phyloP scores from a whole-genome alignment of 2,888 invertebrate species.

The Catocala sponsa region DNA sequence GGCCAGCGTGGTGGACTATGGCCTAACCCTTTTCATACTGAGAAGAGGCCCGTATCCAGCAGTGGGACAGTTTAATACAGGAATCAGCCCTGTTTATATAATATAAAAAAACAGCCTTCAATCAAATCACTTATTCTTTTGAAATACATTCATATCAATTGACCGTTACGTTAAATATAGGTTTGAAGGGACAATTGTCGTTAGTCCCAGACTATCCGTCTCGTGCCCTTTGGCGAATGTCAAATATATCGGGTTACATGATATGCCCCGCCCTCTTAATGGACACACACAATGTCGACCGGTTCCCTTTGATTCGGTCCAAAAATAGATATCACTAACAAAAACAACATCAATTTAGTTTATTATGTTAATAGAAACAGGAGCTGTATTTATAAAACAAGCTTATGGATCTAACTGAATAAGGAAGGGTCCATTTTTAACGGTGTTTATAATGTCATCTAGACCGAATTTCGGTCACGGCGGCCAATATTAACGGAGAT shows the following conservation, averaged over 20 bases:
- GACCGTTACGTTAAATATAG: conserved; percentile 4
- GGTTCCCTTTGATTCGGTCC: conserved; percentile 11
- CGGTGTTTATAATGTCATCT: background rate
- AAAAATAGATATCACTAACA: conserved; percentile 11
- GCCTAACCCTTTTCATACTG: too few relatives aligned
- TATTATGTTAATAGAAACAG: conserved; percentile 7
- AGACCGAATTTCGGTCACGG: too few relatives aligned
- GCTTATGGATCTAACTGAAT: background rate
- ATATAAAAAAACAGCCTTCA: too few relatives aligned
- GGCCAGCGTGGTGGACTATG: too few relatives aligned
- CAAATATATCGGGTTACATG: conserved; percentile 26
- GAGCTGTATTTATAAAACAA: background rate
- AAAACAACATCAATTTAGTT: conserved; percentile 13
- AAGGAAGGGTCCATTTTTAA: background rate
- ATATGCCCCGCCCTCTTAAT: conserved; percentile 12
- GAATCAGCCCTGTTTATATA: too few relatives aligned
- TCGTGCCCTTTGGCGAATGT: conserved; percentile 16
- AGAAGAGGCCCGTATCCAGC: too few relatives aligned
- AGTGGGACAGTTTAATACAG: too few relatives aligned
- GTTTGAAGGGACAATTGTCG: conserved; percentile 9
- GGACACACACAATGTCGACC: conserved; percentile 8
- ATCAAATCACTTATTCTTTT: too few relatives aligned
- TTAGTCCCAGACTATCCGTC: conserved; percentile 14
- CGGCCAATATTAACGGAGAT: too few relatives aligned
- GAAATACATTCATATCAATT: background rate